Conservation (phyloP, 2,113 vertebrate species). For the Heterotis niloticus region DNA sequence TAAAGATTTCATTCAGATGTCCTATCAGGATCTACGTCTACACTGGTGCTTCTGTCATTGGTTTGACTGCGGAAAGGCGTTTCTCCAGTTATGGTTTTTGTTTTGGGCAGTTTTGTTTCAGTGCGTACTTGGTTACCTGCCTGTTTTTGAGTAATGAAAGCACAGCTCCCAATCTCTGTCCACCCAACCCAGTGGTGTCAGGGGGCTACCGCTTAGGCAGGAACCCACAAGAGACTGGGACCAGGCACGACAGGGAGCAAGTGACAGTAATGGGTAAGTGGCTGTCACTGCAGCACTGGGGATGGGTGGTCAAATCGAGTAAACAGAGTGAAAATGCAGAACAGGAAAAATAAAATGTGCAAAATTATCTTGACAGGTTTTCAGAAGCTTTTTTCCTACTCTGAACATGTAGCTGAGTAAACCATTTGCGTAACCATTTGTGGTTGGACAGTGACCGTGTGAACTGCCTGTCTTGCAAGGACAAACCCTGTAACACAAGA, state of each 20-base stretch:
- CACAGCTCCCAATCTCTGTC: neutral
- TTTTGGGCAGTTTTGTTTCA: constrained; percentile 8
- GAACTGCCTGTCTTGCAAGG: neutral
- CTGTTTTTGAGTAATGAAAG: constrained; percentile 9
- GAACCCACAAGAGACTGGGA: neutral
- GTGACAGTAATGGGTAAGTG: constrained; percentile 7
- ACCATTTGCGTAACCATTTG: constrained; percentile 8
- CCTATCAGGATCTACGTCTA: constrained; percentile 39
- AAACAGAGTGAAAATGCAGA: neutral
- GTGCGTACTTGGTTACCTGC: constrained; percentile 4
- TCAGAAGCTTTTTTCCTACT: neutral
- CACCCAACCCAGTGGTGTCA: neutral
- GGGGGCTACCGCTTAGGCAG: neutral
- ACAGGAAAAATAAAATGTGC: neutral
- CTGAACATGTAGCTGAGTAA: neutral
- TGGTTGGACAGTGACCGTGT: constrained; percentile 7
- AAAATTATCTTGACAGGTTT: too few species aligned
- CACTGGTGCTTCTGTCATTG: constrained; percentile 25
- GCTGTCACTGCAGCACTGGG: neutral
- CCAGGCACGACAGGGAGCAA: neutral
- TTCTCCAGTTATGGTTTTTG: neutral
- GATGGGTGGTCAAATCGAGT: neutral
- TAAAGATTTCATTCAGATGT: constrained; percentile 62
- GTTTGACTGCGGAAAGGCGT: neutral
- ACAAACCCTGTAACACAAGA: neutral